These are phyloP conservation scores for Neodon shergylaensis DNA, from an alignment of 2,113 vertebrate species.

Conservation along the genomic window DNA sequence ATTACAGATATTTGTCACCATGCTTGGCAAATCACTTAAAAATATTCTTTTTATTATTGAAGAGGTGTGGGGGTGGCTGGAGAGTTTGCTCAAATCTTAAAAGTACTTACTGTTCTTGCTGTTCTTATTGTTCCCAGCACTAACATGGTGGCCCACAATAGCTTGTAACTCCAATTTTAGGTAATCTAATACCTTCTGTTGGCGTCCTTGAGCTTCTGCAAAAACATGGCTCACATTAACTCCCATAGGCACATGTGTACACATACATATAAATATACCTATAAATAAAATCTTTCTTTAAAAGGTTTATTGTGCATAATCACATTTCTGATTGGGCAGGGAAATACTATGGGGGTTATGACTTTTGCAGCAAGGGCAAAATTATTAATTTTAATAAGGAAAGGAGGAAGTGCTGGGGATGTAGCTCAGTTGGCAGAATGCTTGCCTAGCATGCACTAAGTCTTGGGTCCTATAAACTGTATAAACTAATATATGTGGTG, in stretches of 20 bases:
- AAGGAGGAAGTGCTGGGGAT: neutral
- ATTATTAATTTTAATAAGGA: slow-evolving; percentile 52
- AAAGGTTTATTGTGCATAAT: neutral
- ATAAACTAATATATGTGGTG: neutral
- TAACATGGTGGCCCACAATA: neutral
- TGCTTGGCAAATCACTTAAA: neutral
- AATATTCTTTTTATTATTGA: neutral
- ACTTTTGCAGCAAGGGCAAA: slow-evolving; percentile 27
- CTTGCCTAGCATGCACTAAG: neutral
- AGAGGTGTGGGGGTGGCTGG: neutral
- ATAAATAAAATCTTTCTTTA: neutral
- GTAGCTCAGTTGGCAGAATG: neutral
- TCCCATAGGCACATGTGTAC: neutral
- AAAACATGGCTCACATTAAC: neutral
- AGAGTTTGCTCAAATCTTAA: neutral
- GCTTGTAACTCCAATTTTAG: neutral
- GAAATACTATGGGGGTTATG: slow-evolving; percentile 7
- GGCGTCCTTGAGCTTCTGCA: neutral
- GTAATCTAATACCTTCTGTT: neutral
- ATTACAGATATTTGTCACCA: neutral
- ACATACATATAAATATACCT: neutral
- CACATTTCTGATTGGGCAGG: neutral
- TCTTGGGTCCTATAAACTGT: neutral
- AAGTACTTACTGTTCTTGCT: neutral
- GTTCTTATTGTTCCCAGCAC: neutral